phyloP scores from a whole-genome alignment of 2,113 vertebrate genomes.

The Agapornis roseicollis region DNA sequence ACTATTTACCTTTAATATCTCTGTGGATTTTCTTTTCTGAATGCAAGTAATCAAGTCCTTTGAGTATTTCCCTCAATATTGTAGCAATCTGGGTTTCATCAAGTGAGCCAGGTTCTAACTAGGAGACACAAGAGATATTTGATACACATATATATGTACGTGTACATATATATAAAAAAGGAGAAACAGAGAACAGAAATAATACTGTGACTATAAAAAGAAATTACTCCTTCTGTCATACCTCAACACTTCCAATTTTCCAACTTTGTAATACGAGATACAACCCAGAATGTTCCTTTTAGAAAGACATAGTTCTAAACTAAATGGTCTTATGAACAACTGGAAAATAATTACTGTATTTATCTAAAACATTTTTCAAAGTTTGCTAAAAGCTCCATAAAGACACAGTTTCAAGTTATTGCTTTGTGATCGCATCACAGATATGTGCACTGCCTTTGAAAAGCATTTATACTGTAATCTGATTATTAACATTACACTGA shows the following conservation, averaged over 20 bases:
- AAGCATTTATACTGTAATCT: neutral
- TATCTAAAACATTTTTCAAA: neutral
- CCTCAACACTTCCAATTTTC: neutral
- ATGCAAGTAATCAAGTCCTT: conserved; percentile 96
- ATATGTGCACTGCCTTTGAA: neutral
- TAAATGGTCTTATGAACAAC: neutral
- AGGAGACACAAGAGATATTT: conserved; percentile 1
- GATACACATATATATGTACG: rapidly evolving
- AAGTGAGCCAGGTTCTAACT: conserved; percentile 93
- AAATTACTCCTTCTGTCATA: neutral
- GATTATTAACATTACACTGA: neutral
- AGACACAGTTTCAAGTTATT: neutral
- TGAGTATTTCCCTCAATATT: conserved; percentile 94
- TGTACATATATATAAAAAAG: neutral
- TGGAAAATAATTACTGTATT: neutral
- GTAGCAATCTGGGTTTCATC: conserved; percentile 97
- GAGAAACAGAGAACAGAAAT: neutral
- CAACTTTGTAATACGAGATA: neutral
- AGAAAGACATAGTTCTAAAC: neutral
- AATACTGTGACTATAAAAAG: neutral
- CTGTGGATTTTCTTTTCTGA: conserved; percentile 99
- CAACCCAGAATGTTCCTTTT: neutral
- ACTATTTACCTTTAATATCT: conserved; percentile 92
- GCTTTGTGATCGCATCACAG: neutral
- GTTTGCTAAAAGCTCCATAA: neutral